Evolutionary conservation across 23 tunicate genomes (phyloP).

Genomic region (Aplidium turbinatum): DNA sequence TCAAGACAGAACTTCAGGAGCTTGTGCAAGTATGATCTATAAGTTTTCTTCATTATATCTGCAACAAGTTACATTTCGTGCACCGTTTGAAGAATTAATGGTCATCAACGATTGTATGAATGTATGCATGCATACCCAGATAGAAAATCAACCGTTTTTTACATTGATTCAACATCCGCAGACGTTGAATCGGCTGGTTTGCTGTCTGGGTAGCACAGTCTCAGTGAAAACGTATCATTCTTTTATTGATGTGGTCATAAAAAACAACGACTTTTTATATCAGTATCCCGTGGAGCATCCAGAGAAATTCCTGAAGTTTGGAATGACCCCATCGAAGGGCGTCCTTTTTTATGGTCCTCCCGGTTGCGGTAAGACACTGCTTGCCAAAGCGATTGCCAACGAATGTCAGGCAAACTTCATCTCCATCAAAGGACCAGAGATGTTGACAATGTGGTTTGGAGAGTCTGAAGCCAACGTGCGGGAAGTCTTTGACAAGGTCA

Average conservation of each 20-base stretch:
- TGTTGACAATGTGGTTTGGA: conserved; percentile 98
- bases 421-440: conserved; percentile 95
- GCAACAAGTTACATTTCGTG: too few species aligned
- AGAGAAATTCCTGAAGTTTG: conserved; percentile 95
- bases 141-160: too few species aligned
- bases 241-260: too few species aligned
- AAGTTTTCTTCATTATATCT: too few species aligned
- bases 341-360: conserved; percentile 99
- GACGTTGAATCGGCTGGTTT: too few species aligned
- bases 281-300: conserved; percentile 99
- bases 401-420: conserved; percentile 99
- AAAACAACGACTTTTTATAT: too few species aligned
- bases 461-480: conserved; percentile 96
- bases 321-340: conserved; percentile 98
- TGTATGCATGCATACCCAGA: too few species aligned
- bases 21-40: conserved; percentile 78
- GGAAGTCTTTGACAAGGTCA: conserved; percentile 88
- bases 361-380: conserved; percentile 96
- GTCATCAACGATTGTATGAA: too few species aligned
- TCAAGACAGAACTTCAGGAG: conserved; percentile 97
- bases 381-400: conserved; percentile 98
- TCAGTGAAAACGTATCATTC: too few species aligned
- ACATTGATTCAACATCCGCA: too few species aligned
- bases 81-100: too few species aligned
- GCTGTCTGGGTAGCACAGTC: too few species aligned